These are phyloP conservation scores for Pluvianellus socialis DNA, from an alignment of 2,113 vertebrate species.

Conservation along the genomic window DNA sequence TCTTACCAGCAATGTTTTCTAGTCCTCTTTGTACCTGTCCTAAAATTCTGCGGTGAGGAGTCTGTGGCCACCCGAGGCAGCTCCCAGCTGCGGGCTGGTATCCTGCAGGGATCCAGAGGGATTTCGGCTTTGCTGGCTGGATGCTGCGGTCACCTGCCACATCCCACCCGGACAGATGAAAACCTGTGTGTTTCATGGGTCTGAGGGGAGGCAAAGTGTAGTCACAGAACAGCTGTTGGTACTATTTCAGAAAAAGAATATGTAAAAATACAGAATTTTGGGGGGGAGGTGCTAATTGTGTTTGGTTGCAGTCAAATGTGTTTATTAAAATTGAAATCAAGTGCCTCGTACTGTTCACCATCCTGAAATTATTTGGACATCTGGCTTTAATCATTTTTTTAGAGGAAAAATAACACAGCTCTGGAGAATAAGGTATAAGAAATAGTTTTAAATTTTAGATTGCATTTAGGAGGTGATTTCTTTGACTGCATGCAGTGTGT, in stretches of 20 bases:
- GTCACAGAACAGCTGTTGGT: background rate
- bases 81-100: background rate
- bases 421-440: background rate
- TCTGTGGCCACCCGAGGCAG: fast-evolving
- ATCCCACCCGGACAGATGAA: background rate
- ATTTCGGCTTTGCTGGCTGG: background rate
- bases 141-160: background rate
- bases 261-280: background rate
- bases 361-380: background rate
- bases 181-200: background rate
- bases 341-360: background rate
- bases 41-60: background rate
- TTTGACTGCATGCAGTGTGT: background rate
- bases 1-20: background rate
- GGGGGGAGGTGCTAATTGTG: background rate
- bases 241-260: background rate
- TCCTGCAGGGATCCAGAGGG: background rate
- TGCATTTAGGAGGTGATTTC: background rate
- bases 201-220: background rate
- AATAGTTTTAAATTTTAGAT: background rate
- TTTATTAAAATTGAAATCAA: background rate
- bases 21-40: background rate
- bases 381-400: background rate
- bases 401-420: background rate
- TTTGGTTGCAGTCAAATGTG: background rate